Conservation (phyloP, 2,113 vertebrate genomes). For the Ahaetulla prasina region DNA sequence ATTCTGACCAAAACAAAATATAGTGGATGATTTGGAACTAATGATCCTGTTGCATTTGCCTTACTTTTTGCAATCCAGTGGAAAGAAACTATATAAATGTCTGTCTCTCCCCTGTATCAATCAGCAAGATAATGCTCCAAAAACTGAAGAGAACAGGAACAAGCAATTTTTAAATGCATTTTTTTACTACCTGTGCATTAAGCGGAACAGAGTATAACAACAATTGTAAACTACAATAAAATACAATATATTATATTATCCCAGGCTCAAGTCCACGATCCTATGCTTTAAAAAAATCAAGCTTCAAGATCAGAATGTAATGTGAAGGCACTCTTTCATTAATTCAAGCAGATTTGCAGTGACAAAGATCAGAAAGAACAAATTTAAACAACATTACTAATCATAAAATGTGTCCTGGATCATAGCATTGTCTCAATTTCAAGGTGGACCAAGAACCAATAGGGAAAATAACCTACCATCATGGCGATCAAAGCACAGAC, state of each 20-base stretch:
- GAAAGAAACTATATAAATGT: not conserved
- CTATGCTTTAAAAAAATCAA: not conserved
- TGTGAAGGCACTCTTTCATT: not conserved
- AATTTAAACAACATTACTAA: not conserved
- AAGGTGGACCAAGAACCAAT: not conserved
- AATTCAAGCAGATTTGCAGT: not conserved
- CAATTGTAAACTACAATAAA: not conserved
- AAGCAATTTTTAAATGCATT: not conserved
- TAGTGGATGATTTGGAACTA: not conserved
- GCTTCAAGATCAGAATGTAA: not conserved
- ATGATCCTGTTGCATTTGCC: not conserved
- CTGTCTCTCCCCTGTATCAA: not conserved
- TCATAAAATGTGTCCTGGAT: not conserved
- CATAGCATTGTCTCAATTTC: not conserved
- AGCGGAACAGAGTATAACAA: not conserved
- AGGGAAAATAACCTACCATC: constrained; percentile 81
- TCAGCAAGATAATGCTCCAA: not conserved
- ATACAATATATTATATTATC: not conserved
- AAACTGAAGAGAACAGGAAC: not conserved
- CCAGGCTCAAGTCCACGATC: not conserved
- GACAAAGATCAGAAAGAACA: constrained; percentile 3
- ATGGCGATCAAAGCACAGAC: constrained; percentile 97
- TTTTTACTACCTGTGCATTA: not conserved
- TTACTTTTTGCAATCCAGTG: not conserved
- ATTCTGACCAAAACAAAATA: not conserved